Base-by-base conservation (phyloP, 2,113 vertebrate genomes). In the Neolamprologus sp. region DNA sequence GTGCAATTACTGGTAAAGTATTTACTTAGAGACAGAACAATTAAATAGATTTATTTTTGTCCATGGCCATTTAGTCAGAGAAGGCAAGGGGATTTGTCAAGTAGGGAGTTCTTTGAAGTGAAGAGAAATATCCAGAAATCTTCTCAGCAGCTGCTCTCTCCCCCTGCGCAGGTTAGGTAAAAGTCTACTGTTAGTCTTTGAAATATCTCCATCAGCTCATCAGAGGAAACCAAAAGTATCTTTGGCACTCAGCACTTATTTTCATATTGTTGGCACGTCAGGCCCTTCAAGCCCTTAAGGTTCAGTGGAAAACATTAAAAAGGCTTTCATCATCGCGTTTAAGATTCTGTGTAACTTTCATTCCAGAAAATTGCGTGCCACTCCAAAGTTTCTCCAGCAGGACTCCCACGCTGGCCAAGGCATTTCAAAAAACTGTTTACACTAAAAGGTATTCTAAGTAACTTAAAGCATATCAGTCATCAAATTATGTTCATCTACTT, bases 41-140 rank as follows among this genome's bases (percentile, higher is more conserved):
- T 94, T 91, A 95, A 93, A 93, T 92, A 87, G 93, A 95, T 95
- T 93, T 94, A 95, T 94, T 92, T 88, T 93, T 83, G 84, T 75
- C 87, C 71, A 16, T 51, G 53, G 90, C 89, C 86, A 89, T 88
- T 92, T 84, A 80, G 82, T 58, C 82, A 51, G 85, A 87, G 86
- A 93, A 93, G 85, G 89, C 85, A 90, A 82, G 87, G 84, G 49
- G 79, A 91, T 93, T 95, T 9, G 86, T 95, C 91, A 92, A 93
- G 83, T 84, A 81, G 89, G 83, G 90, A 85, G 81, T 82, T 87
- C 89, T 95, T 92, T 94, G 92, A 92, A 93, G 89, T 92, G 86
- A 87, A 78, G 85, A 89, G 86, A 91, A 92, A 91, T 86, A 68
- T 55, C 68, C 85, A 91, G 93, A 93, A 88, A 94, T 95, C 91